These are phyloP conservation scores for Lissocephala sabroskyi DNA, from an alignment of 2,888 invertebrate species.

Conservation along the genomic window DNA sequence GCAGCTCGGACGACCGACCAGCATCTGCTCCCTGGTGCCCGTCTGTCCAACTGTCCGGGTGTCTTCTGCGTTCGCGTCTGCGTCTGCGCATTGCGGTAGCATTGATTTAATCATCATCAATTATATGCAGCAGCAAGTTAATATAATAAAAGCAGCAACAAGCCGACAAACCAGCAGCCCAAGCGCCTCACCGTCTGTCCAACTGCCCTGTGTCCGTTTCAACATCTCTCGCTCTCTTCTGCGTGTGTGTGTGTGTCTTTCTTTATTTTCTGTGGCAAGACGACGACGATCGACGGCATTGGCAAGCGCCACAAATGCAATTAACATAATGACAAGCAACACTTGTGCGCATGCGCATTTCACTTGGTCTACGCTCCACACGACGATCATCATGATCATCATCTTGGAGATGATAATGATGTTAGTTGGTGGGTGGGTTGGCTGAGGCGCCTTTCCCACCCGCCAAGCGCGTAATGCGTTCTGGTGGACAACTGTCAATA, in stretches of 20 bases:
- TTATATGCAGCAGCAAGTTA: slow-evolving; percentile 68
- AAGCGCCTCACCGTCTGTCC: neutral
- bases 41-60: too few relatives aligned
- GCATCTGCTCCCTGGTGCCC: too few relatives aligned
- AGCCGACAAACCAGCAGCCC: too few relatives aligned
- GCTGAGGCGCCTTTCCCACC: neutral
- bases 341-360: slow-evolving; percentile 66
- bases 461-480: neutral
- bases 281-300: slow-evolving; percentile 14
- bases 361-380: slow-evolving; percentile 29
- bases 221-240: neutral
- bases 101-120: slow-evolving; percentile 72
- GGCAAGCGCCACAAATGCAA: slow-evolving; percentile 63
- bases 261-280: neutral
- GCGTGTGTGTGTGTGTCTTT: slow-evolving; percentile 10
- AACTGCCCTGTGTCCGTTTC: neutral
- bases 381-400: too few relatives aligned
- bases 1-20: too few relatives aligned
- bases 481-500: slow-evolving; percentile 49
- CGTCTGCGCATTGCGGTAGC: slow-evolving; percentile 66
- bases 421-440: too few relatives aligned
- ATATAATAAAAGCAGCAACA: slow-evolving; percentile 59
- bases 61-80: neutral
- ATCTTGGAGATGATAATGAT: too few relatives aligned
- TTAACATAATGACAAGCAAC: slow-evolving; percentile 66